A percentile compares a stretch with the other conserved stretches of the same genome.
phyloP scores from a whole-genome alignment of 92 coral and sea anemone genomes.

The Paragorgia papillata region DNA sequence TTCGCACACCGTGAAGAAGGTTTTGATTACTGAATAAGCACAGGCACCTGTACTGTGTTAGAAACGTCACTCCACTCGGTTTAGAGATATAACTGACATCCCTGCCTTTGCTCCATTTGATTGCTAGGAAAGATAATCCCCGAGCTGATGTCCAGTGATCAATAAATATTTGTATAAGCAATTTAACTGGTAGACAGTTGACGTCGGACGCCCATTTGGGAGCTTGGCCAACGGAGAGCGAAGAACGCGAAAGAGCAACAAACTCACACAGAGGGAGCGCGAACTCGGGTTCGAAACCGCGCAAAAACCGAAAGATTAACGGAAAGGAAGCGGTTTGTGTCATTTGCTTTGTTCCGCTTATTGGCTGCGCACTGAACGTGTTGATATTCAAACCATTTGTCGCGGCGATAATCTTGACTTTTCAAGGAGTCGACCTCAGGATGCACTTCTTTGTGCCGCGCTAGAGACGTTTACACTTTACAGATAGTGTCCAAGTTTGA shows the following conservation, averaged over 20 bases:
- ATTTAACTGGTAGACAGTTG: constrained; percentile 16
- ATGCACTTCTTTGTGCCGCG: neutral
- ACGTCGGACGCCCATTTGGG: neutral
- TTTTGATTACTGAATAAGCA: too few relatives aligned
- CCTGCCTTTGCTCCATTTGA: neutral
- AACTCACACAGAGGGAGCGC: neutral
- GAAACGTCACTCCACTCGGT: too few relatives aligned
- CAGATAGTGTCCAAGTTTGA: neutral
- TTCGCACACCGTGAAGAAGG: too few relatives aligned
- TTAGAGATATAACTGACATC: too few relatives aligned
- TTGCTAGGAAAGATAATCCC: neutral
- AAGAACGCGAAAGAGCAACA: neutral
- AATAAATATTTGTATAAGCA: constrained; percentile 26
- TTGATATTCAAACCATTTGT: neutral
- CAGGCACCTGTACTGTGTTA: too few relatives aligned
- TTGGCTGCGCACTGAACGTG: constrained; percentile 1
- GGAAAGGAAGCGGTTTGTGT: constrained; percentile 16
- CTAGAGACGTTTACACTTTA: constrained; percentile 14
- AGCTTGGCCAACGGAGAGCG: neutral
- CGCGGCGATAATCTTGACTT: constrained; percentile 22
- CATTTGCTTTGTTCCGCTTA: neutral
- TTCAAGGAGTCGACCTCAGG: constrained; percentile 17
- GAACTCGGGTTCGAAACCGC: neutral
- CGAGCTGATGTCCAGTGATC: neutral
- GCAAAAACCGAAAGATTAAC: neutral